Base-by-base conservation (phyloP, 2,113 vertebrate species). In the Pollimyrus isidori region DNA sequence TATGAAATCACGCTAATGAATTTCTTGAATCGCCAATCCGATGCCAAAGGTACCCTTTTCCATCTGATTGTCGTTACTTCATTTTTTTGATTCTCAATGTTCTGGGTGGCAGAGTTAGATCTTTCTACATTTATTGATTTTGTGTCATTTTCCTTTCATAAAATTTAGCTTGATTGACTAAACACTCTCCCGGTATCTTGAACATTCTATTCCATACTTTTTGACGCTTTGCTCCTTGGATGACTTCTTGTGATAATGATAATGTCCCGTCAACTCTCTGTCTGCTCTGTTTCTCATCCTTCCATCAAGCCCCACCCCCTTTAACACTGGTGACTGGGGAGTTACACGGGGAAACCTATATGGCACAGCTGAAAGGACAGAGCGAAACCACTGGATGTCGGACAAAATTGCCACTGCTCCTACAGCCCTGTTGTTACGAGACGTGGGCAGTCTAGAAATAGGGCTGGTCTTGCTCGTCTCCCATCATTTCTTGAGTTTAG, bases 71-170 rank as follows among this genome's bases (percentile, higher is more conserved):
- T 94, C 93, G 88, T 93, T 92, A 90, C 1, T 30, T 87, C 88
- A 88, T 92, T 90, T 48, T 65, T 87, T 39, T 95, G 92, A 92
- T 92, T 93, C 86, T 89, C 89, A 92, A 52, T 94, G 93, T 92
- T 94, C 91, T 93, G 92, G 94, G 94, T 94, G 92, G 89, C 89
- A 92, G 91, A 58, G 93, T 91, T 89, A 92, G 91, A 94, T 92
- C 39, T 83, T 83, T 45, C 15, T 42, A 93, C 93, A 93, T 92
- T 95, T 93, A 93, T 93, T 80, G 94, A 95, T 95, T 94, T 94
- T 94, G 94, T 56, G 46, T n/a, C 52, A n/a, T 88, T 95, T 95
- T 94, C 92, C n/a, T 95, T 93, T 95, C 92, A 92, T 93, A 94
- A 95, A 95, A 93, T 95, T 76, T 15, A n/a, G 21, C 80, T 53